Evolutionary conservation across 1,140 invertebrate genomes (phyloP).

Genomic region (Bicyclus anynana): DNA sequence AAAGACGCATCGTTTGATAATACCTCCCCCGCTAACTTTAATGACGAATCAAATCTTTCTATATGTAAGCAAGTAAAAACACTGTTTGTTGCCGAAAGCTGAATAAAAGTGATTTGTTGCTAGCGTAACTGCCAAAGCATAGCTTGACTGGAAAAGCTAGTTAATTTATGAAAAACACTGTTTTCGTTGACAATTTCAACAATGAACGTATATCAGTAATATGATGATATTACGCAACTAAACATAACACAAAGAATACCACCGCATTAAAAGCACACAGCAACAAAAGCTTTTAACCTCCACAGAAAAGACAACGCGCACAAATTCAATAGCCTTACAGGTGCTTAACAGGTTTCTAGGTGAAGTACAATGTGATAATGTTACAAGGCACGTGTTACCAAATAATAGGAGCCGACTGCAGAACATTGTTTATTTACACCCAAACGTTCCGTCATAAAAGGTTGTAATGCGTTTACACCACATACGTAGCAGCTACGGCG

Average conservation of each 20-base stretch:
- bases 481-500: constrained; percentile 38
- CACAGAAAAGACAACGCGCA: background rate
- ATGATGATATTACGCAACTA: too few relatives aligned
- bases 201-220: too few relatives aligned
- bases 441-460: constrained; percentile 34
- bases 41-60: too few relatives aligned
- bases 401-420: constrained; percentile 16
- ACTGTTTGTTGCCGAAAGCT: too few relatives aligned
- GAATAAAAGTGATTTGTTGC: too few relatives aligned
- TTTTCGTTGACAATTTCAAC: too few relatives aligned
- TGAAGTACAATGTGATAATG: constrained; percentile 13
- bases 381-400: constrained; percentile 1
- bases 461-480: constrained; percentile 31
- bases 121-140: too few relatives aligned
- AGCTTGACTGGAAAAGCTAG: too few relatives aligned
- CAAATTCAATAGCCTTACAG: constrained; percentile 4
- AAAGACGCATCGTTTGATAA: too few relatives aligned
- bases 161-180: too few relatives aligned
- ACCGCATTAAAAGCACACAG: background rate
- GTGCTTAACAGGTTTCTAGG: background rate
- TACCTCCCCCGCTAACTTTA: too few relatives aligned
- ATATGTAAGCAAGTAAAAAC: too few relatives aligned
- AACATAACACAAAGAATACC: background rate
- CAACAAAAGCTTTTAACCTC: background rate
- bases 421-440: constrained; percentile 37